phyloP scores from a whole-genome alignment of 2,113 vertebrate species.

The Heteronetta atricapilla region DNA sequence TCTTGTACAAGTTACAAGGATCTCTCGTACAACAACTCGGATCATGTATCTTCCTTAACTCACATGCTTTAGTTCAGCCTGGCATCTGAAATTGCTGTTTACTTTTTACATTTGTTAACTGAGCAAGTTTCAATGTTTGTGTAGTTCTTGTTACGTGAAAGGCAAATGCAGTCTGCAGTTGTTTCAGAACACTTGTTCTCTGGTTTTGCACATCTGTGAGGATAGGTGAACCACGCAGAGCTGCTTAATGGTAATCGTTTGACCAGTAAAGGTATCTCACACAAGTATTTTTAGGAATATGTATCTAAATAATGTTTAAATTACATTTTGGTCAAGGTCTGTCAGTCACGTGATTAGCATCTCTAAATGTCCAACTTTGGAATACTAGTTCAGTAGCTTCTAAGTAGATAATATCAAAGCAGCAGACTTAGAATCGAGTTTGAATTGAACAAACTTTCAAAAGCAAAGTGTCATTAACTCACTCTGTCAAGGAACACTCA shows the following conservation, averaged over 20 bases:
- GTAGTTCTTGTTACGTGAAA: background rate
- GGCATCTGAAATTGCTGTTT: background rate
- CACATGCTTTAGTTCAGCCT: background rate
- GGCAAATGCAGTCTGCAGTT: background rate
- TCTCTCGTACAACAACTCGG: background rate
- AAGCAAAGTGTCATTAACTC: constrained; percentile 30
- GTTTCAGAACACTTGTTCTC: background rate
- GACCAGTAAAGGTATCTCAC: background rate
- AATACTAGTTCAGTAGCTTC: background rate
- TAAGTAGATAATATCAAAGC: constrained; percentile 43
- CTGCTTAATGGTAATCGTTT: background rate
- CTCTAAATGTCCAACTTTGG: constrained; percentile 30
- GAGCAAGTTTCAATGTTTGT: background rate
- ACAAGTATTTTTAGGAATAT: background rate
- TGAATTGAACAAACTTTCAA: constrained; percentile 65
- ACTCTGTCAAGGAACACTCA: background rate
- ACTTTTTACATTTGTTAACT: background rate
- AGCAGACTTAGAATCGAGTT: constrained; percentile 71
- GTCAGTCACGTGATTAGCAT: background rate
- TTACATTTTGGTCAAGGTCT: constrained; percentile 22
- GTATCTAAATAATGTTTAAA: background rate
- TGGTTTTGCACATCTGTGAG: background rate
- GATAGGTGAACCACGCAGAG: background rate
- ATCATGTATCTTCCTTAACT: background rate
- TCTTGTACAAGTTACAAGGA: too few species aligned